Conservation (phyloP, 35 echinoderm and acorn worm species). For the Apostichopus californicus region DNA sequence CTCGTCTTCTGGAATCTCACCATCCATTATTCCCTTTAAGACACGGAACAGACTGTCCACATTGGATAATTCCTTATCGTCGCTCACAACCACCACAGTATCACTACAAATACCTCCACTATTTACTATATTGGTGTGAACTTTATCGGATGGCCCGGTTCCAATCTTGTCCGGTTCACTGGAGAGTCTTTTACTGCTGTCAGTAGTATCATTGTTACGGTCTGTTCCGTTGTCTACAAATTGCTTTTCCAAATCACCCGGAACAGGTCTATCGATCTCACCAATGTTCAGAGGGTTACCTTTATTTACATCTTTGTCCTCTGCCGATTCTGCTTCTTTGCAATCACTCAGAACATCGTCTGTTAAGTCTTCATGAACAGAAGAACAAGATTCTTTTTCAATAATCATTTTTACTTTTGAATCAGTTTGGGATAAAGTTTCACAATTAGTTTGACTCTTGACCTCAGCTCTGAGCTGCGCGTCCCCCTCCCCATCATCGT, state of each 20-base stretch:
- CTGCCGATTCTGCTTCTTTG: neutral
- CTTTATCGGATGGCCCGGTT: neutral
- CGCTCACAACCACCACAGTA: neutral
- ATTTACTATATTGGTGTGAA: neutral
- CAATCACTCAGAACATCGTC: neutral
- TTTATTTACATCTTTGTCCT: too few species aligned
- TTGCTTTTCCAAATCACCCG: neutral
- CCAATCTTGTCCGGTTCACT: neutral
- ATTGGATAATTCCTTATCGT: neutral
- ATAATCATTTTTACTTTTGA: neutral
- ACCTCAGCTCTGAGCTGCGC: neutral
- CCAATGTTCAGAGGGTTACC: too few species aligned
- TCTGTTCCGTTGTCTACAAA: neutral
- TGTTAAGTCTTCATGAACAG: neutral
- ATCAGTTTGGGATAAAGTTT: too few species aligned
- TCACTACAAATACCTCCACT: neutral
- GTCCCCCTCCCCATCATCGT: neutral
- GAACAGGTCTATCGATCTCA: too few species aligned
- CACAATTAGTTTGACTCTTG: too few species aligned
- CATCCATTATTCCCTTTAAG: neutral
- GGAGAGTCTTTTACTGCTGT: too few species aligned
- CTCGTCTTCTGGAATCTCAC: neutral
- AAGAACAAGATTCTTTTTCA: neutral
- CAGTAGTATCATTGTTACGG: neutral
- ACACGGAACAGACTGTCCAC: slow-evolving; percentile 10